A percentile compares a stretch with the other conserved stretches of the same genome.
These are phyloP conservation scores for Pogoniulus pusillus DNA, from an alignment of 2,797 vertebrate species.

Conservation along the genomic window DNA sequence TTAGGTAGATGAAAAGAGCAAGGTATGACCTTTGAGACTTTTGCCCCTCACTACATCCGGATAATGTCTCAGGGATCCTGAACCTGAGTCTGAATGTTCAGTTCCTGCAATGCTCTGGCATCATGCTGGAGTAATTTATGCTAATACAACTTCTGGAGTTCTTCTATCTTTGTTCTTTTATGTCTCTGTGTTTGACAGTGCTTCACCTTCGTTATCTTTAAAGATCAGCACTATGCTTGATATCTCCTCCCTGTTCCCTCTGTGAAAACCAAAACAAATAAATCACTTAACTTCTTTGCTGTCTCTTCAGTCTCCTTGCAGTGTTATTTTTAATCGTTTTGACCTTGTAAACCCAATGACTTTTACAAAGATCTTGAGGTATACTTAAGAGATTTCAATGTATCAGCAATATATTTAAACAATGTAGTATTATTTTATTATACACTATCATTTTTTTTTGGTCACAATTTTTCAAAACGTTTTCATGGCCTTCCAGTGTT, in stretches of 20 bases:
- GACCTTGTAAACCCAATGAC: background rate
- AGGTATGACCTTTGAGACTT: background rate
- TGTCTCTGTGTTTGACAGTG: background rate
- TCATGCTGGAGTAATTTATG: background rate
- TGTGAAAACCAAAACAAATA: conserved; percentile 41
- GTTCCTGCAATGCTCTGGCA: background rate
- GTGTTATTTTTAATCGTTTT: conserved; percentile 47
- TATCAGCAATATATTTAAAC: background rate
- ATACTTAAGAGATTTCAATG: background rate
- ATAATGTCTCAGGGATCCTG: background rate
- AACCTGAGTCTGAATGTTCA: background rate
- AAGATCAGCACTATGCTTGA: conserved; percentile 27
- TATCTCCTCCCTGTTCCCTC: background rate
- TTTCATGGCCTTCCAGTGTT: background rate
- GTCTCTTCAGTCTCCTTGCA: background rate
- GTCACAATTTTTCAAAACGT: background rate
- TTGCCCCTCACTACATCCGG: background rate
- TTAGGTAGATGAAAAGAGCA: background rate
- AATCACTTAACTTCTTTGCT: conserved; percentile 31
- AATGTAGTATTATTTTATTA: background rate
- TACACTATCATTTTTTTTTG: background rate
- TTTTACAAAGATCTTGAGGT: background rate
- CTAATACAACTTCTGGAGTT: background rate
- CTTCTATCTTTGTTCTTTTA: background rate
- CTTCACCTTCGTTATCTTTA: conserved; percentile 48